These are phyloP conservation scores for Camelus bactrianus DNA, from an alignment of 2,113 vertebrate genomes.

Conservation along the genomic window DNA sequence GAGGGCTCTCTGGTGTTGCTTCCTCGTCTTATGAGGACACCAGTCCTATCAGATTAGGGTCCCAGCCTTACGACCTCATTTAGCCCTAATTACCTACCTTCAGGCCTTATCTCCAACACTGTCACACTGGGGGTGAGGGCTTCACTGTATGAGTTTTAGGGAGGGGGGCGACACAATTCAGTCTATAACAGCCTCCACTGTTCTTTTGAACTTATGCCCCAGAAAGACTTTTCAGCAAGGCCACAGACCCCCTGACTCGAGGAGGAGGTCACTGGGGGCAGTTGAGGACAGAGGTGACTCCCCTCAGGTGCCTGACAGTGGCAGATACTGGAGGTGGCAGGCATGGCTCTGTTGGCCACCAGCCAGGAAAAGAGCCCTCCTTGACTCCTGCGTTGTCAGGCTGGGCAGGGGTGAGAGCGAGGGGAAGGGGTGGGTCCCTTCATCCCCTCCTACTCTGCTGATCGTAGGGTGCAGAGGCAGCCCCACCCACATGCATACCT, in stretches of 20 bases:
- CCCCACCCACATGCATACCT: rapidly evolving
- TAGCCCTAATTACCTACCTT: not conserved
- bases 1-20: not conserved
- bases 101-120: not conserved
- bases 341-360: not conserved
- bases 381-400: not conserved
- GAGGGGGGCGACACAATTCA: not conserved
- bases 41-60: not conserved
- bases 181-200: not conserved
- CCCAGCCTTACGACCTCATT: not conserved
- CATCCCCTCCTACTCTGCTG: not conserved
- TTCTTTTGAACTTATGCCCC: not conserved
- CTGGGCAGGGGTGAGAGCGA: not conserved
- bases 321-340: not conserved
- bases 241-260: not conserved
- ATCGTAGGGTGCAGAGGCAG: not conserved
- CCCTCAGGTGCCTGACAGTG: not conserved
- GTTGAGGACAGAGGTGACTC: not conserved
- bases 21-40: not conserved
- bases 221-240: not conserved
- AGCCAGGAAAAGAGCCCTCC: not conserved
- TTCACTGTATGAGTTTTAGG: not conserved
- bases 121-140: not conserved
- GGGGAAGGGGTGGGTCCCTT: no score
- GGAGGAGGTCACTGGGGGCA: not conserved